phyloP scores from a whole-genome alignment of 2,888 invertebrate genomes.

The Drosophila antonietae region DNA sequence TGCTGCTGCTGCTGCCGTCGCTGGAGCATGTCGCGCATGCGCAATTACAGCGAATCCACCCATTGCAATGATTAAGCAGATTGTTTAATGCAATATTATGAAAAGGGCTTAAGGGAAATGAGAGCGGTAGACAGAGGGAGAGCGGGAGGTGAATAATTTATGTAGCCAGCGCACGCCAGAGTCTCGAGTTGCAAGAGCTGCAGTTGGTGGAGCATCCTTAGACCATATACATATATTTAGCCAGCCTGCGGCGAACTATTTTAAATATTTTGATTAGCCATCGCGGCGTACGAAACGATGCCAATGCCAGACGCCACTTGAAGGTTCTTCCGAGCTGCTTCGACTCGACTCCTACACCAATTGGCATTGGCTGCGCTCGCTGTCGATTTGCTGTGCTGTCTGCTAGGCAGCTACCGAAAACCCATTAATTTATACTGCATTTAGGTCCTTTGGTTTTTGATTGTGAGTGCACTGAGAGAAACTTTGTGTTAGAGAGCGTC shows the following conservation, averaged over 20 bases:
- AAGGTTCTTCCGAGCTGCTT: constrained; percentile 16
- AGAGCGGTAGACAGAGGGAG: background rate
- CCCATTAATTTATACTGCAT: constrained; percentile 56
- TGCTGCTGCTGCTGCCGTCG: constrained; percentile 33
- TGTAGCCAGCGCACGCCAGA: constrained; percentile 43
- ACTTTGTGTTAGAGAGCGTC: background rate
- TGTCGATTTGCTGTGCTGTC: constrained; percentile 23
- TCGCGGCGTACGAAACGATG: constrained; percentile 18
- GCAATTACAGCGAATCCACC: constrained; percentile 60
- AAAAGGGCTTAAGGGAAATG: constrained; percentile 25
- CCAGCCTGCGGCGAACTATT: constrained; percentile 58
- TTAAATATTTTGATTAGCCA: constrained; percentile 75
- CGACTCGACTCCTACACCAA: constrained; percentile 53
- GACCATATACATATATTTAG: constrained; percentile 21
- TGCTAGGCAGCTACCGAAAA: constrained; percentile 56
- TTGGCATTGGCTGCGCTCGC: constrained; percentile 17
- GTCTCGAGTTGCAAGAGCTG: constrained; percentile 2
- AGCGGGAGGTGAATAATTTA: constrained; percentile 42
- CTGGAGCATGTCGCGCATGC: constrained; percentile 74
- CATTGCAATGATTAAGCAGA: constrained; percentile 64
- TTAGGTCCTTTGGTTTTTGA: constrained; percentile 39
- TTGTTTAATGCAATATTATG: constrained; percentile 65
- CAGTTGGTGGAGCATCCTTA: constrained; percentile 38
- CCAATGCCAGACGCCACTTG: constrained; percentile 60
- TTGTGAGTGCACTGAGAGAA: constrained; percentile 34